These are phyloP conservation scores for Rhynchonema sp. DNA, from an alignment of 2,888 invertebrate genomes.

Conservation along the genomic window DNA sequence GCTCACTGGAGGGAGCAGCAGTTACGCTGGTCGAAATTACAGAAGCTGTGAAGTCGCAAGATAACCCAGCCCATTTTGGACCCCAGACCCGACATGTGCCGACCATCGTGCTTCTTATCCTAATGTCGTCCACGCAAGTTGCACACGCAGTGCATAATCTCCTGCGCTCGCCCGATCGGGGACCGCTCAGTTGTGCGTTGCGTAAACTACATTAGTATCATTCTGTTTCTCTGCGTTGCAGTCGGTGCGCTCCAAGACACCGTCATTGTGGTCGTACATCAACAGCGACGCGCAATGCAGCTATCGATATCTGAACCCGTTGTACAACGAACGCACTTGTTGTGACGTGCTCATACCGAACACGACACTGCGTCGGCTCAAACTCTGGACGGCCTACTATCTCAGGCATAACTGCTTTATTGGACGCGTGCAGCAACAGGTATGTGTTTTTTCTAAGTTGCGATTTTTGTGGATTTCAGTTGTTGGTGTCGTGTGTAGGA, in stretches of 20 bases:
- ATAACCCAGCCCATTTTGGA: too few relatives aligned
- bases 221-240: conserved; percentile 17
- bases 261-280: conserved; percentile 84
- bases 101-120: too few relatives aligned
- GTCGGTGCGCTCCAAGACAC: conserved; percentile 57
- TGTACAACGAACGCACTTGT: conserved; percentile 46
- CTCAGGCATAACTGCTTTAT: conserved; percentile 62
- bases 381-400: conserved; percentile 89
- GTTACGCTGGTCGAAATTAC: too few relatives aligned
- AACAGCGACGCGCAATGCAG: conserved; percentile 57
- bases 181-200: too few relatives aligned
- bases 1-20: too few relatives aligned
- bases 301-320: conserved; percentile 57
- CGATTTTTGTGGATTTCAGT: neutral
- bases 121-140: too few relatives aligned
- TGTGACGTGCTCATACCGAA: conserved; percentile 54
- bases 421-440: neutral
- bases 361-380: conserved; percentile 68
- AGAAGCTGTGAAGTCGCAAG: too few relatives aligned
- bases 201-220: too few relatives aligned
- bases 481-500: too few relatives aligned
- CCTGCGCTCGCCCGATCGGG: too few relatives aligned
- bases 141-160: too few relatives aligned
- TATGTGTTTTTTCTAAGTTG: neutral
- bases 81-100: too few relatives aligned